Evolutionary conservation across 2,888 invertebrate species (phyloP), one percentile per base, ranked within the genome.

Genomic region (Melangyna quadrimaculata): DNA sequence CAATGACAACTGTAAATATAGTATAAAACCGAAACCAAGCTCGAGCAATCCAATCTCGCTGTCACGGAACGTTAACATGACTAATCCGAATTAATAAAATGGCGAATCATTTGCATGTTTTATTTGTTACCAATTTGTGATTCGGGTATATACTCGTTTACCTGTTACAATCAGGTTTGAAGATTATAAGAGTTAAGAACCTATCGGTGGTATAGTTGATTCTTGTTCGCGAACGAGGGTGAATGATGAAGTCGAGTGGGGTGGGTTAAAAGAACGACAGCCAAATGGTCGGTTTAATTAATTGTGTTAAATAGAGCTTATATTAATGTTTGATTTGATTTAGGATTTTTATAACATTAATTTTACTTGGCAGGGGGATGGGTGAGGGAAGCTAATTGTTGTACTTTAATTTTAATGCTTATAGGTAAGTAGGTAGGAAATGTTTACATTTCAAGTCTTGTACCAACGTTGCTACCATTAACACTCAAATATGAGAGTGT

Each of bases 81-180:
- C 75, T 84, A 84, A 84, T 84, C 84, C 74, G 80, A 84, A 84
- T 80, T 84, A 84, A 80, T 75, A 80, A 84, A 84, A 80, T 67
- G 79, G 27, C 63, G 53, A 63, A 72, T 71, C 74, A 67, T 75
- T 80, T 80, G 79, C 74, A 67, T 75, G 71, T 80, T 71, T 53
- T 71, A 24, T 70, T 63, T 43, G 7, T 78, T 32, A 35, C 57
- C 65, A 65, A 59, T 71, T 71, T 82, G 67, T 53, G 67, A 53
- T 71, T 59, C 19, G 67, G 74, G 35, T 51, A 65, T 37, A 43
- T 35, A 48, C n/a, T n/a, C n/a, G n/a, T n/a, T n/a, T n/a, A n/a
- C n/a, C n/a, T n/a, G n/a, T n/a, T n/a, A 51, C 51, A 67, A 51
- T 24, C 35, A 51, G 29, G 51, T 45, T 67, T 48, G 9, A 24